Conservation (phyloP, 2,113 vertebrate species). For the Hyla sarda region DNA sequence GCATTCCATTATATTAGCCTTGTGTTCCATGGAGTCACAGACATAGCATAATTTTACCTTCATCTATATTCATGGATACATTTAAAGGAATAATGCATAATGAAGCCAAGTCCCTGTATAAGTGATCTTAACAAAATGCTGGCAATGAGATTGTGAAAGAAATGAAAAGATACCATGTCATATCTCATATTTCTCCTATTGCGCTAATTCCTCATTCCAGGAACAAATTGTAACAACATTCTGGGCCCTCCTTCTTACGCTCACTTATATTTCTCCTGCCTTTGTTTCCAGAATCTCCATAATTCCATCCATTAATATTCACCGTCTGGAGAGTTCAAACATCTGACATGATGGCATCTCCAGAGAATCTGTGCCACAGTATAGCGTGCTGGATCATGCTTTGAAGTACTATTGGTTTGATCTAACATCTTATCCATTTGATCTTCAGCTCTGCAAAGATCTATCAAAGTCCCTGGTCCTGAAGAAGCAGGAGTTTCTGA, state of each 20-base stretch:
- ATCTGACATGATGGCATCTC: constrained; percentile 21
- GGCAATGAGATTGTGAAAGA: constrained; percentile 13
- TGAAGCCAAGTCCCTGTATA: background rate
- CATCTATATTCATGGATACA: constrained; percentile 12
- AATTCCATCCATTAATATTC: constrained; percentile 45
- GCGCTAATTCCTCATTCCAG: constrained; percentile 9
- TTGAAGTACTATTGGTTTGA: constrained; percentile 52
- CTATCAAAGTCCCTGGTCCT: constrained; percentile 14
- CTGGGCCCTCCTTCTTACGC: background rate
- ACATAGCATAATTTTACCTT: background rate
- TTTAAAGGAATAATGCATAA: background rate
- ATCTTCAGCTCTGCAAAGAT: constrained; percentile 49
- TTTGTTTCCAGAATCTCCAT: constrained; percentile 42
- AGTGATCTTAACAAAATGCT: background rate
- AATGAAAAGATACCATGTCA: constrained; percentile 26
- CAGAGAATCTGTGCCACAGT: constrained; percentile 28
- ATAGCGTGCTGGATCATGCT: constrained; percentile 31
- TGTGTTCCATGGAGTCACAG: background rate
- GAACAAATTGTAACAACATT: background rate
- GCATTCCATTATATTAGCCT: background rate
- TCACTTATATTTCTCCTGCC: constrained; percentile 18
- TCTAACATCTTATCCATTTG: constrained; percentile 54
- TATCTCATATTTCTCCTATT: constrained; percentile 10
- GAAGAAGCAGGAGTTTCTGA: constrained; percentile 14
- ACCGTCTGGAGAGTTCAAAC: constrained; percentile 8